Base-by-base conservation (phyloP, 1,140 invertebrate species). In the Sesamia nonagrioides region DNA sequence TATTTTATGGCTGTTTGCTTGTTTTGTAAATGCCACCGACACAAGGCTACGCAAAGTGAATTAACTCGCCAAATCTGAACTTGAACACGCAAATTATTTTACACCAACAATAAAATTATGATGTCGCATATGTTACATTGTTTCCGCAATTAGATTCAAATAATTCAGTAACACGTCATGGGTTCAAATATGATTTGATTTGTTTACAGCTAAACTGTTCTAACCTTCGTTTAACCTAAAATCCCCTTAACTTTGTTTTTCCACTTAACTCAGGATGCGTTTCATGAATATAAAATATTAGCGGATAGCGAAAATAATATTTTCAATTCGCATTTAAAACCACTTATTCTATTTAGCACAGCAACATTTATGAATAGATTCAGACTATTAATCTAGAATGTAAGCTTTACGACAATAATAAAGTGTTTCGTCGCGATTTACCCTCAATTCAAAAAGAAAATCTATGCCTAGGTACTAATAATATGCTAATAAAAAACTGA, bases 21-120 rank as follows among this genome's bases (percentile, higher is more conserved):
- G 54, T 77, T 77, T 79, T 76, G 79, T 75, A 84, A 79, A 84
- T 75, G 78, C 78, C 78, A 60, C 69, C 60, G 52, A 78, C 54
- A 78, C 72, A 77, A 74, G 82, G 66, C 61, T 63, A 58, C 45
- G 42, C 42, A 75, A 76, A 61, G 40, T 66, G 79, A 81, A 78
- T 80, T 76, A 80, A 72, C 33, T 77, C 45, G 54, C 52, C 56
- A 45, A 74, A 60, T 74, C 56, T 74, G 54, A 74, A 74, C 72
- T 74, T 74, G 56, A 74, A 74, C 54, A 74, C 54, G 72, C 9
- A 56, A 35, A 74, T 74, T 61, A 60, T 74, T 74, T 72, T 74
- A 74, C 54, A 60, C 37, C 15, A 60, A 74, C 54, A 74, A 60
- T 74, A 61, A 58, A 74, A 58, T 74, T 61, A 60, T 74, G 72